A percentile compares a stretch with the other conserved stretches of the same genome.
Evolutionary conservation across 1,140 invertebrate genomes (phyloP).

Genomic region (Idris sp.): DNA sequence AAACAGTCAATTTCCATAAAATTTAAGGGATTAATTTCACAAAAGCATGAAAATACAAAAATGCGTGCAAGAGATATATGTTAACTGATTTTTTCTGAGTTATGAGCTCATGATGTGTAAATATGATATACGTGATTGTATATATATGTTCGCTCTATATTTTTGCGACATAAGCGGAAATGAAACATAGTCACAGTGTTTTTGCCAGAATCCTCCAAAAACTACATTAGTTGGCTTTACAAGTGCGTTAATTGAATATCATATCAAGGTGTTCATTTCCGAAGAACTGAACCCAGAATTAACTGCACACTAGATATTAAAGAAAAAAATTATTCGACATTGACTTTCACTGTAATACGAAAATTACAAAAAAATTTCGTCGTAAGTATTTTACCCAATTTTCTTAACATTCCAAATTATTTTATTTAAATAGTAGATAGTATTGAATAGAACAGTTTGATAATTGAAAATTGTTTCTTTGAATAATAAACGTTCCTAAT

Average conservation of each 20-base stretch:
- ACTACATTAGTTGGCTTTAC: conserved; percentile 23
- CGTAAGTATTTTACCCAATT: too few relatives aligned
- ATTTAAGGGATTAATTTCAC: too few relatives aligned
- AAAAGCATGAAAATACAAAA: too few relatives aligned
- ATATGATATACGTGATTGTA: conserved; percentile 10
- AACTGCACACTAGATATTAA: conserved; percentile 12
- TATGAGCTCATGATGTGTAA: conserved; percentile 5
- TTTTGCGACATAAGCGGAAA: conserved; percentile 27
- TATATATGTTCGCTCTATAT: neutral
- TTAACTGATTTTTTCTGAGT: too few relatives aligned
- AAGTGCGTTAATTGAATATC: conserved; percentile 45
- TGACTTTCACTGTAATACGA: conserved; percentile 17
- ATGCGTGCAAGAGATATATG: too few relatives aligned
- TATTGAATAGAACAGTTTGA: too few relatives aligned
- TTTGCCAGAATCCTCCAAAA: conserved; percentile 9
- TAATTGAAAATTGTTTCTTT: too few relatives aligned
- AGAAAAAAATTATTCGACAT: conserved; percentile 29
- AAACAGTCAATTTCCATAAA: too few relatives aligned
- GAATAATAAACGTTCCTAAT: too few relatives aligned
- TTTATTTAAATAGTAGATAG: too few relatives aligned
- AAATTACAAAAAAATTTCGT: too few relatives aligned
- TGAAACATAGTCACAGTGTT: conserved; percentile 10
- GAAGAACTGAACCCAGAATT: conserved; percentile 16
- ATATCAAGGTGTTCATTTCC: conserved; percentile 43
- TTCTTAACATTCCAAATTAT: too few relatives aligned